Base-by-base conservation (phyloP, 2,888 invertebrate genomes). In the Listrodromus nycthemerus region DNA sequence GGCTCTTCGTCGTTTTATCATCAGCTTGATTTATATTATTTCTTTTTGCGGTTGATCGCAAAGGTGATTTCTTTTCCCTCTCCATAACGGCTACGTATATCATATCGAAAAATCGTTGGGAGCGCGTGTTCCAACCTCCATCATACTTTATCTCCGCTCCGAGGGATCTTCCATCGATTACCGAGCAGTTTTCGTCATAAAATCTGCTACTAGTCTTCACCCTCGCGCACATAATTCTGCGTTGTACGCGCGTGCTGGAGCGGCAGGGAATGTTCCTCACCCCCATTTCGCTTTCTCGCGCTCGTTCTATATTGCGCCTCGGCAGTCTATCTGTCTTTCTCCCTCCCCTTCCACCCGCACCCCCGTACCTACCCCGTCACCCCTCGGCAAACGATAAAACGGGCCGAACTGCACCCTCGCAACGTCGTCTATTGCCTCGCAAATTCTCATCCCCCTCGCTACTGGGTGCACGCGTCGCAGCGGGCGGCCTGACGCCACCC, bases 151-250 rank as follows among this genome's bases (percentile, higher is more conserved):
- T 80, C 81, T 58, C 13, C 48, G 78, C 58, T 71, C 73, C 78
- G 78, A 61, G 74, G 50, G 80, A 80, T 75, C 78, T 66, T 84
- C 78, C 65, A 81, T 84, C 84, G 82, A 85, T 84, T 84, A 84
- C 81, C 77, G 30, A 82, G 80, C 70, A 86, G 80, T 80, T 82
- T 83, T 86, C 78, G 70, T 83, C 81, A 77, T 85, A 86, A 86
- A 86, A 86, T 86, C 80, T 86, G 86, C 85, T 86, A 81, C 85
- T 48, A 83, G 85, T 86, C 84, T 80, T 81, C 85, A 79, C 84
- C 80, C 86, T 83, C 66, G 66, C 75, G 65, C 66, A 70, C 63
- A 80, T 86, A 86, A 82, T 82, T 83, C 80, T 63, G 66, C 33
- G 67, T 67, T 73, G 70, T 75, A 78, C 84, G 77, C 83, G 63